phyloP scores from a whole-genome alignment of 1,140 invertebrate genomes.

The Pantala flavescens region DNA sequence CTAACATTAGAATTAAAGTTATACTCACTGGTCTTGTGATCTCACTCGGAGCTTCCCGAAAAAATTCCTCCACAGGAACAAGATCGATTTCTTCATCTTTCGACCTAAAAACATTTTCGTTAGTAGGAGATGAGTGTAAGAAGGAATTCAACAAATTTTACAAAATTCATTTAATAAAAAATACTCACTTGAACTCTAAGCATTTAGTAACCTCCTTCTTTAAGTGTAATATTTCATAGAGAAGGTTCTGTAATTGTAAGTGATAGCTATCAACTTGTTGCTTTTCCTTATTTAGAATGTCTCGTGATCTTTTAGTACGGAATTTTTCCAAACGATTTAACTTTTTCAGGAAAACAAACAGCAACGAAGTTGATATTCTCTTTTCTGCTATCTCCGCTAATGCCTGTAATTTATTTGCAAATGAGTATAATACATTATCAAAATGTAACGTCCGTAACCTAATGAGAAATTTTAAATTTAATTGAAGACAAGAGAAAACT shows the following conservation, averaged over 20 bases:
- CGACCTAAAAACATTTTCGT: slow-evolving; percentile 48
- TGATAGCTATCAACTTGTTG: slow-evolving; percentile 80
- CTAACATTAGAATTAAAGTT: slow-evolving; percentile 15
- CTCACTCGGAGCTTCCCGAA: slow-evolving; percentile 61
- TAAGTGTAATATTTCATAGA: slow-evolving; percentile 89
- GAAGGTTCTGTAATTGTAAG: slow-evolving; percentile 84
- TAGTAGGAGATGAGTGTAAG: too few species aligned
- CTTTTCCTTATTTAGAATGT: slow-evolving; percentile 67
- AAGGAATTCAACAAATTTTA: too few species aligned
- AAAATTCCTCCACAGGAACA: slow-evolving; percentile 75
- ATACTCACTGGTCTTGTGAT: slow-evolving; percentile 52
- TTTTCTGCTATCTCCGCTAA: slow-evolving; percentile 52
- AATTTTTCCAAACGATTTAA: slow-evolving; percentile 85
- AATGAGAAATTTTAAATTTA: slow-evolving; percentile 17
- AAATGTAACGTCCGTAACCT: slow-evolving; percentile 23
- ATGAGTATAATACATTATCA: slow-evolving; percentile 15
- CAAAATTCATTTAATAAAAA: slow-evolving; percentile 1
- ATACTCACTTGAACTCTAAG: slow-evolving; percentile 76
- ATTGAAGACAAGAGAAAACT: slow-evolving; percentile 14
- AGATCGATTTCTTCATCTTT: slow-evolving; percentile 89
- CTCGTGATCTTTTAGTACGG: slow-evolving; percentile 64
- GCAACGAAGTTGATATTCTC: slow-evolving; percentile 56
- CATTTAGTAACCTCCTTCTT: slow-evolving; percentile 90
- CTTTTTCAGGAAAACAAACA: slow-evolving; percentile 74
- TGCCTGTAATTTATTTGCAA: slow-evolving; percentile 34